Base-by-base conservation (phyloP, 2,797 vertebrate genomes). In the Micrastur ruficollis region DNA sequence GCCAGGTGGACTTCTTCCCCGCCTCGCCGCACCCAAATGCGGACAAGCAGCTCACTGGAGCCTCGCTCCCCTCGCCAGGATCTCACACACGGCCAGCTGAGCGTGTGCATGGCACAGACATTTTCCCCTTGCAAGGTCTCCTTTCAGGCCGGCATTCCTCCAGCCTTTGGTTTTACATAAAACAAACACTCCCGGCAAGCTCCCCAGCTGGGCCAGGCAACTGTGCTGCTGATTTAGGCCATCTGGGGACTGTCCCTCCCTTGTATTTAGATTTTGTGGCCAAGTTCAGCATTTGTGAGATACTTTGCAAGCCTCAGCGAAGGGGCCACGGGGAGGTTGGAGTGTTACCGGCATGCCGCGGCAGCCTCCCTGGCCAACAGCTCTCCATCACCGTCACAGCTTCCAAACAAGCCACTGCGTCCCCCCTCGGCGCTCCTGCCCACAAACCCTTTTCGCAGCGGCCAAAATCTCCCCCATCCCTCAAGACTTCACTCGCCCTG, bases 201-300 rank as follows among this genome's bases (percentile, higher is more conserved):
- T 95, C 95, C 94, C 78, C 95, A 67, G 96, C 96, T 36, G 80
- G 70, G 93, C 80, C 91, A 95, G 94, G 94, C 95, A 94, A 86
- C 82, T 25, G 31, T 89, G 94, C 95, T 22, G 87, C 93, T 96
- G 95, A 96, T 94, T 84, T 91, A 94, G 95, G 96, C 96, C 95
- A 96, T 90, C 96, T 96, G 96, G 95, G 95, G 87, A 97, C 96
- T 86, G 94, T 96, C 96, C 94, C 73, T 93, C 56, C 92, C 93
- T 95, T 8, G 20, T 96, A 95, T 96, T 97, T 95, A 93, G 94
- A 96, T 95, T 96, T 91, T 29, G 3, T 58, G 93, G 94, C 94
- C 96, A 95, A 97, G 95, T 81, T 94, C 91, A 91, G 95, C 88
- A 81, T 94, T 90, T 87, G 91, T 9, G 18, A 88, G 95, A 95